A percentile compares a stretch with the other conserved stretches of the same genome.
Conservation (phyloP, 2,888 invertebrate species). For the Microdon myrmicae region DNA sequence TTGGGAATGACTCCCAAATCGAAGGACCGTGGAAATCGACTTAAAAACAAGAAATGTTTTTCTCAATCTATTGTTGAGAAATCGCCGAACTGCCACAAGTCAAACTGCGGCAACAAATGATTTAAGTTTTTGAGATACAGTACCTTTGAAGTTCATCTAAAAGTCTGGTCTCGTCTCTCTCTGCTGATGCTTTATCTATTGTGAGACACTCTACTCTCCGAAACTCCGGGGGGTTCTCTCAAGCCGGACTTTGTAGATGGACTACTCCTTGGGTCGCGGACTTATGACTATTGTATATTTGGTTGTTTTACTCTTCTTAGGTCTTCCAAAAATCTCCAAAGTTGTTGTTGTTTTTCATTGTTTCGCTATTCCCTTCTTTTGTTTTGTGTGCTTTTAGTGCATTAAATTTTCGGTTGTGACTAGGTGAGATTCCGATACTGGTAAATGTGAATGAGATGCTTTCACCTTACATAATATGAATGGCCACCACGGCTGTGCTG, state of each 20-base stretch:
- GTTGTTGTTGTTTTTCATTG: conserved; percentile 2
- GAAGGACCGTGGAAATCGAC: conserved; percentile 43
- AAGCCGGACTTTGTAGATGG: no score
- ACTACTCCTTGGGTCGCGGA: no score
- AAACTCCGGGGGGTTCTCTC: conserved; percentile 27
- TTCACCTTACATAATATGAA: conserved; percentile 40
- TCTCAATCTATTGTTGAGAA: conserved; percentile 28
- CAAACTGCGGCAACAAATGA: conserved; percentile 36
- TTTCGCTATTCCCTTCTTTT: conserved; percentile 8
- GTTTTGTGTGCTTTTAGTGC: conserved; percentile 3
- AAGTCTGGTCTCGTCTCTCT: conserved; percentile 14
- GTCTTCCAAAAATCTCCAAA: no score
- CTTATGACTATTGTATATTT: conserved; percentile 7
- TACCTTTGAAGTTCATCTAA: conserved; percentile 43
- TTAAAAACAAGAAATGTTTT: conserved; percentile 27
- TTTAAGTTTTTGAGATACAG: conserved; percentile 31
- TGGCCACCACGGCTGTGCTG: conserved; percentile 4
- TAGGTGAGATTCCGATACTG: conserved; percentile 3
- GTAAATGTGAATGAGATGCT: conserved; percentile 47
- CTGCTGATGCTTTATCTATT: conserved; percentile 19
- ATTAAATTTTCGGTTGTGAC: conserved; percentile 7
- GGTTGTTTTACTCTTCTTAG: conserved; percentile 11
- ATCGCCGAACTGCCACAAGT: conserved; percentile 18
- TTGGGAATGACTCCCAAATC: conserved; percentile 45
- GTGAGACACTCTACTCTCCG: conserved; percentile 29